Evolutionary conservation across 2,888 invertebrate species (phyloP), one percentile per base, ranked within the genome.

Genomic region (Clistopyga incitator): DNA sequence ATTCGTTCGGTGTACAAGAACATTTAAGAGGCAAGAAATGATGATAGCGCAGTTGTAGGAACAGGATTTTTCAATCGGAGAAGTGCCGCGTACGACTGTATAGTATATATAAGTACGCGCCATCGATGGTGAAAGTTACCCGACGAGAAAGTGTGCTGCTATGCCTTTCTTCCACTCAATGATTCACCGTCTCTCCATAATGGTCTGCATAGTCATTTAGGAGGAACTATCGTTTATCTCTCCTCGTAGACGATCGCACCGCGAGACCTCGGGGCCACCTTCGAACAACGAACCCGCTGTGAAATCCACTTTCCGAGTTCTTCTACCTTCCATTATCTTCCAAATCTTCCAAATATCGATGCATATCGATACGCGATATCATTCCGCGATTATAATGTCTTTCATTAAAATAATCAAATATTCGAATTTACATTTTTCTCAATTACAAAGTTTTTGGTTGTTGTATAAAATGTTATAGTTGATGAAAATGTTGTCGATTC

Each of bases 71-170:
- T 90, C 87, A 87, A 88, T 87, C 85, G 86, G 81, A 84, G 86
- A 75, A 76, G 79, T 87, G 86, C 86, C 78, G 29, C 47, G 34
- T 54, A 64, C 52, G 45, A 6, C 25, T 50, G 47, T 47, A 59
- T 68, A 42, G 47, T 82, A 86, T 86, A n/a, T n/a, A n/a, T n/a
- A n/a, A n/a, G n/a, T n/a, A 85, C 85, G 86, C 83, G 86, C 90
- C 90, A 92, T 92, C 92, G 93, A 93, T 88, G 93, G 93, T 93
- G 93, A 93, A 93, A 93, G 93, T 93, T 90, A 89, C 88, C 87
- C 88, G 88, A 85, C 91, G 93, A 91, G 93, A 93, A 93, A 93
- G 93, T 92, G 90, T 89, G n/a, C n/a, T n/a, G n/a, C n/a, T n/a
- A n/a, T n/a, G 92, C 91, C 92, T 92, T 92, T 92, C 92, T 91